Base-by-base conservation (phyloP, 2,888 invertebrate species). In the Megastigmus dorsalis region DNA sequence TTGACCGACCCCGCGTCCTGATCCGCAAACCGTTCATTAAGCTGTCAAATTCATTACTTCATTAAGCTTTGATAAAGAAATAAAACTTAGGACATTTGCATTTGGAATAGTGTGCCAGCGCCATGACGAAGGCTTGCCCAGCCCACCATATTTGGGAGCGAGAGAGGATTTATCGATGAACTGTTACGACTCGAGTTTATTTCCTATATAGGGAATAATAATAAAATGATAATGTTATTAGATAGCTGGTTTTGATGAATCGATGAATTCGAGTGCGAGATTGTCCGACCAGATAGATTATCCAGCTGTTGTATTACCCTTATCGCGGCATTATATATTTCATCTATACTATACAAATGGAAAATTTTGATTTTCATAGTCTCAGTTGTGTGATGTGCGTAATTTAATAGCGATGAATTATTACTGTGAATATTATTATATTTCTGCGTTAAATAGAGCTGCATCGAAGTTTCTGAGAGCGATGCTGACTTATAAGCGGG, bases 61-160 rank as follows among this genome's bases (percentile, higher is more conserved):
- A 73, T 73, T 67, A 73, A 60, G 73, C 54, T 60, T 73, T 54
- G 62, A 55, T 50, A 48, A 63, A 73, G 73, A 73, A 73, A 68
- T 68, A 68, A 74, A 74, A 74, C 57, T 63, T 63, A 74, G 63
- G 62, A n/a, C 38, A 68, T 74, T 74, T 74, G 68, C 74, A 74
- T 74, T 67, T 36, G 13, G 33, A 69, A 50, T n/a, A n/a, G n/a
- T n/a, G n/a, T 62, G 23, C 20, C 4, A 7, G 10, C 9, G 5
- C 1, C n/a, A 30, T 54, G 10, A 15, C n/a, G n/a, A n/a, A n/a
- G n/a, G n/a, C n/a, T n/a, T n/a, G n/a, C n/a, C n/a, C n/a, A n/a
- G n/a, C n/a, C n/a, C n/a, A n/a, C n/a, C n/a, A n/a, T n/a, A n/a
- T n/a, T n/a, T n/a, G n/a, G n/a, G n/a, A n/a, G n/a, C n/a, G 7